Evolutionary conservation across 1,140 invertebrate species (phyloP).

Genomic region (Hyles euphorbiae): DNA sequence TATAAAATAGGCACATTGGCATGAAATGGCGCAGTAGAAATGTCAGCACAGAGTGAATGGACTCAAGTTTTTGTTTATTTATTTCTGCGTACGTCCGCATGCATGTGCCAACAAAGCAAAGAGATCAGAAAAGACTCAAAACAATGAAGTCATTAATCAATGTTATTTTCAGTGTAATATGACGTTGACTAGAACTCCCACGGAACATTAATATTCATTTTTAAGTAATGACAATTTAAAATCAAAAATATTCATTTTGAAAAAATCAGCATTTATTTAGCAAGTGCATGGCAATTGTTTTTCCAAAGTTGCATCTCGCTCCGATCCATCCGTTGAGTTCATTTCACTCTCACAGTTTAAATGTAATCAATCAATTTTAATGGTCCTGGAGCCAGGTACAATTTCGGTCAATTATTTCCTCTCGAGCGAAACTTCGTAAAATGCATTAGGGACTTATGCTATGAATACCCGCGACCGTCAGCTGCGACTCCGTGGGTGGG

Average conservation of each 20-base stretch:
- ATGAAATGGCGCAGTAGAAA: constrained; percentile 51
- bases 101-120: constrained; percentile 54
- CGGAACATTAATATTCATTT: neutral
- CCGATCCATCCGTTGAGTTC: constrained; percentile 1
- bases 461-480: too few relatives aligned
- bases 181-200: too few relatives aligned
- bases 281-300: neutral
- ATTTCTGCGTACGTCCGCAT: constrained; percentile 61
- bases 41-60: constrained; percentile 66
- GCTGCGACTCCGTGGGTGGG: too few relatives aligned
- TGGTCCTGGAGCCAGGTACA: too few relatives aligned
- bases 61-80: constrained; percentile 62
- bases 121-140: constrained; percentile 36
- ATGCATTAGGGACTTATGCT: too few relatives aligned
- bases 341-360: constrained; percentile 6
- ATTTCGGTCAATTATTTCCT: too few relatives aligned
- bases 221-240: too few relatives aligned
- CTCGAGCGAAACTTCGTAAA: too few relatives aligned
- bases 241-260: too few relatives aligned
- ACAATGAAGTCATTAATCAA: constrained; percentile 42
- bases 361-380: constrained; percentile 20
- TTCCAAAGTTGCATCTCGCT: constrained; percentile 1
- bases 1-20: constrained; percentile 53
- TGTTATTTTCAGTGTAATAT: constrained; percentile 27
- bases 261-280: too few relatives aligned